Percentiles rank a stretch among this genome's conserved stretches.
These are phyloP conservation scores for Ornithorhynchus anatinus DNA, from an alignment of 2,113 vertebrate genomes.

Conservation along the genomic window DNA sequence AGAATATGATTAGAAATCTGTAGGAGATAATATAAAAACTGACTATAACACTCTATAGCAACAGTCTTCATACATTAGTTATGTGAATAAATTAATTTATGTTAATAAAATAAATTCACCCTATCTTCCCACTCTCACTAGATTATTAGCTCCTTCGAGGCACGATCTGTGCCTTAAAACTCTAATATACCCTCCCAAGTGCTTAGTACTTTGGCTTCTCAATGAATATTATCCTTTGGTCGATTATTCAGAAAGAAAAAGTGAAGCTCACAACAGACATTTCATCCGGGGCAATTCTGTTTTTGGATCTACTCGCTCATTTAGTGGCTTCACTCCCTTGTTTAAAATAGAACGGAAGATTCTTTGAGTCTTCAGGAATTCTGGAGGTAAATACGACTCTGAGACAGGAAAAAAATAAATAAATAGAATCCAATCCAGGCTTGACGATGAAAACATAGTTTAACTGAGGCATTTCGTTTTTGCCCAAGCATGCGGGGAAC, in stretches of 20 bases:
- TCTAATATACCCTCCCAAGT: too few species aligned
- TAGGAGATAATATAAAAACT: too few species aligned
- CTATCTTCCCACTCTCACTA: too few species aligned
- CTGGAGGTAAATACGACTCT: neutral
- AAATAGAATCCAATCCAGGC: neutral
- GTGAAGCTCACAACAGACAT: neutral
- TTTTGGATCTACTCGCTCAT: neutral
- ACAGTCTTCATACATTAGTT: too few species aligned
- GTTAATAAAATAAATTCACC: too few species aligned
- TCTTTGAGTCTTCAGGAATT: neutral
- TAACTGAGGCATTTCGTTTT: neutral
- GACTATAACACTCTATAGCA: too few species aligned
- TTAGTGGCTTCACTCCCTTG: neutral
- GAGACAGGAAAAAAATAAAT: neutral
- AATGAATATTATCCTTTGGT: neutral
- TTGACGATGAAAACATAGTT: neutral
- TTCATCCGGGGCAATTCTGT: neutral
- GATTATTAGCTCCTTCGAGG: too few species aligned
- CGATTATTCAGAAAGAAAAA: neutral
- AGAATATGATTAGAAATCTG: too few species aligned
- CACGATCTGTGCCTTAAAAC: too few species aligned
- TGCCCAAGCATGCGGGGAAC: neutral
- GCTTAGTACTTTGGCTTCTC: too few species aligned
- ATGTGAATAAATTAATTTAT: too few species aligned
- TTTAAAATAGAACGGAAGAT: neutral